Evolutionary conservation across 2,797 vertebrate genomes (phyloP), one percentile per base, ranked within the genome.

Genomic region (Halcyon chelicuti): DNA sequence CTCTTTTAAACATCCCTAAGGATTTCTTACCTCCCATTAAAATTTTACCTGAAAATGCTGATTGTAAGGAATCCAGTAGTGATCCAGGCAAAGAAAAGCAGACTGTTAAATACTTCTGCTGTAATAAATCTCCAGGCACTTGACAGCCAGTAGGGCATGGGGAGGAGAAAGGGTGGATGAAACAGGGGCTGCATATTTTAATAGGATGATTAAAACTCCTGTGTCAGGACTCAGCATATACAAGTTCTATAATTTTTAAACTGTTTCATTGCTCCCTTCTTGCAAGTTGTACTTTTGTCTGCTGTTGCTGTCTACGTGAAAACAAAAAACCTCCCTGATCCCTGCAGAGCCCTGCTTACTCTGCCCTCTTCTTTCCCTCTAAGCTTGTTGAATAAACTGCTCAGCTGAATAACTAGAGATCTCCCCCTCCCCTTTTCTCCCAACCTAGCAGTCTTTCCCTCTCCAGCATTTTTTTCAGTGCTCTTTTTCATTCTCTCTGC

Each of bases 401-500:
- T 95, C 86, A 91, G 88, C 80, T 89, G 85, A 89, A 89, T 92
- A 92, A 94, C 87, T 80, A 86, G 80, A 86, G 67, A 87, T 94
- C 79, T 5, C 72, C 29, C 79, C n/a, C 66, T 89, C 44, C 75
- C 92, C 55, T 92, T 82, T 93, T 94, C 82, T 95, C 88, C 93
- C 86, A 95, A 80, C 73, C 82, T 81, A 82, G 94, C 82, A 96
- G 55, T 95, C 95, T 97, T 90, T 93, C 93, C 94, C 88, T 80
- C 87, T 95, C 63, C 92, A 95, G 88, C 92, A 86, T 97, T 97
- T 97, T 96, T 96, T 96, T 97, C 90, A 96, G 94, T 92, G 91
- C 96, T 96, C 88, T 97, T 90, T 96, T 95, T 96, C 96, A 97
- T 94, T 97, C 95, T 97, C 78, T 97, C 96, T 94, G 91, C 96